Evolutionary conservation across 2,888 invertebrate species (phyloP).

Genomic region (Trypoxylon attenuatum): DNA sequence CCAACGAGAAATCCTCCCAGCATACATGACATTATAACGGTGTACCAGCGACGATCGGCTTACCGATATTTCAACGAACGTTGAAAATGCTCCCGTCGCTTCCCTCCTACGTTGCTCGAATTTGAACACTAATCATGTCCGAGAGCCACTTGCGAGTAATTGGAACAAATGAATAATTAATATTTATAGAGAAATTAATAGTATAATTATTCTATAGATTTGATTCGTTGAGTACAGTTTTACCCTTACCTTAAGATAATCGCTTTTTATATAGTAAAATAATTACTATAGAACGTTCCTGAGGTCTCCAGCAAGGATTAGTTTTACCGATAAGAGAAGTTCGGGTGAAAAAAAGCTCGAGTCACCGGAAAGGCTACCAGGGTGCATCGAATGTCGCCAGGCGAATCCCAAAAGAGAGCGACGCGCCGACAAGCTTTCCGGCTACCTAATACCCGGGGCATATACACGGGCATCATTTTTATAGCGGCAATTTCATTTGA

Average conservation of each 20-base stretch:
- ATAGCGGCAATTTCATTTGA: slow-evolving; percentile 73
- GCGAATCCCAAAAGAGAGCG: slow-evolving; percentile 50
- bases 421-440: slow-evolving; percentile 36
- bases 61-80: slow-evolving; percentile 2
- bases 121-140: too few relatives aligned
- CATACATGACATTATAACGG: slow-evolving; percentile 7
- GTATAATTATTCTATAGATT: too few relatives aligned
- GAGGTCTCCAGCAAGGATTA: too few relatives aligned
- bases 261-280: too few relatives aligned
- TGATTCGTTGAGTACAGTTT: too few relatives aligned
- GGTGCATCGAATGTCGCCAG: slow-evolving; percentile 22
- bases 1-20: slow-evolving; percentile 20
- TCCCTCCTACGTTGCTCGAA: too few relatives aligned
- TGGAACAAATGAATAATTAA: too few relatives aligned
- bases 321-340: not conserved
- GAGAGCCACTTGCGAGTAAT: too few relatives aligned
- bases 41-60: not conserved
- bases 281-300: too few relatives aligned
- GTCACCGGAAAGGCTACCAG: slow-evolving; percentile 9
- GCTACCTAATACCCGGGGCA: slow-evolving; percentile 66
- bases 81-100: too few relatives aligned
- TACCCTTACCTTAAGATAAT: too few relatives aligned
- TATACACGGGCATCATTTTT: slow-evolving; percentile 72
- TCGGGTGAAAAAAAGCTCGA: slow-evolving; percentile 10
- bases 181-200: too few relatives aligned